Base-by-base conservation (phyloP, 2,888 invertebrate species). In the Trypoxylon attenuatum region DNA sequence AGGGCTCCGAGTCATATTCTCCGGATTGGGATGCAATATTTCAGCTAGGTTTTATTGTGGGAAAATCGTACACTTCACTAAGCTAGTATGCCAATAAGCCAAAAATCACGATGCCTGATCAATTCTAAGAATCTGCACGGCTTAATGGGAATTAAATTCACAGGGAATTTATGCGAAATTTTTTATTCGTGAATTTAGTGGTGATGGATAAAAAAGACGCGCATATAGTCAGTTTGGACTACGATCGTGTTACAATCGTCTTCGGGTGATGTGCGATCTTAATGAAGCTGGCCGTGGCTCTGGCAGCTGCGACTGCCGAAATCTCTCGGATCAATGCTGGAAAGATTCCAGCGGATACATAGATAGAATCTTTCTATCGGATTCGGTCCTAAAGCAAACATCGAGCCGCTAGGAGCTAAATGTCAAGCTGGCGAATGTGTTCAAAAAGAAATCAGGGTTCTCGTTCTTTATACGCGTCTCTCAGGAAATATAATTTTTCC, bases 281-380 rank as follows among this genome's bases (percentile, higher is more conserved):
- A 74, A 65, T 38, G 65, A 69, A 70, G 68, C 73, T 73, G 62
- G 61, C 67, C 66, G 75, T 55, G 41, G 64, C 58, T 60, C 45
- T 54, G 42, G 63, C 71, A 77, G 75, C 77, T 75, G 73, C 75
- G 60, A 19, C 53, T 29, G 43, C 61, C 25, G 49, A 39, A 29
- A 27, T 52, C 50, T 60, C 41, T 50, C 27, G 15, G 61, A 68
- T 66, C 68, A 61, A 68, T 68, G 66, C 61, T 79, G 77, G 75
- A 77, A 79, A 77, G 79, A 77, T 80, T 81, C 82, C 76, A 68
- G 63, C 69, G 73, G 78, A 77, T n/a, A n/a, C n/a, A n/a, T 76
- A 81, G 84, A 84, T 84, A 83, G 78, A 77, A 84, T 84, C 82
- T 79, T 64, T 60, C 73, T 69, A 72, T 68, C 58, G 66, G 68